A percentile compares a stretch with the other conserved stretches of the same genome.
phyloP scores from a whole-genome alignment of 2,113 vertebrate species.

The Ageneiosus marmoratus region DNA sequence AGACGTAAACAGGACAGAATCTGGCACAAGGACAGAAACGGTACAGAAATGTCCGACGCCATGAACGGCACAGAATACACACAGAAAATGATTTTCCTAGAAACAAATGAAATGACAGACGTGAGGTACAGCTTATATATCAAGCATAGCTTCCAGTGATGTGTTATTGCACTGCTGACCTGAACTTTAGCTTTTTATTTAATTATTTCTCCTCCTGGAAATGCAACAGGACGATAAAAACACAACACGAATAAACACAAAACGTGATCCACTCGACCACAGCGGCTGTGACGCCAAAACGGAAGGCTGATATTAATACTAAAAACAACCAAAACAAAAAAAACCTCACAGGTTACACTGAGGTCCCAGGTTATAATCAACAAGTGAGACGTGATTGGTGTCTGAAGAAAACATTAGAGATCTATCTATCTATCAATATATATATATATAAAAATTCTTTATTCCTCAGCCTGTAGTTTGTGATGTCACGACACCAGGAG shows the following conservation, averaged over 20 bases:
- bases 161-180: slow-evolving; percentile 29
- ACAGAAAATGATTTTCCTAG: neutral
- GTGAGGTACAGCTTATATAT: neutral
- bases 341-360: neutral
- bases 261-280: neutral
- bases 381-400: neutral
- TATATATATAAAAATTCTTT: neutral
- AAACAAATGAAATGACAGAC: neutral
- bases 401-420: neutral
- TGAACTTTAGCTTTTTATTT: neutral
- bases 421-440: neutral
- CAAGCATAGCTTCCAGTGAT: neutral
- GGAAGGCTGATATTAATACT: too few species aligned
- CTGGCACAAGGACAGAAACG: neutral
- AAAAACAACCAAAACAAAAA: neutral
- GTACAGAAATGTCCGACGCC: neutral
- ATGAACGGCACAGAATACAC: neutral
- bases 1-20: too few species aligned
- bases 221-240: neutral
- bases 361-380: neutral
- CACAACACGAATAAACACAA: neutral
- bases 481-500: neutral
- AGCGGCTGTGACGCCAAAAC: too few species aligned
- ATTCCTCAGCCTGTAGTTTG: neutral
- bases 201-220: neutral